Percentiles rank a stretch among this genome's conserved stretches.
These are phyloP conservation scores for Grammomys surdaster DNA, from an alignment of 2,113 vertebrate species.

Conservation along the genomic window DNA sequence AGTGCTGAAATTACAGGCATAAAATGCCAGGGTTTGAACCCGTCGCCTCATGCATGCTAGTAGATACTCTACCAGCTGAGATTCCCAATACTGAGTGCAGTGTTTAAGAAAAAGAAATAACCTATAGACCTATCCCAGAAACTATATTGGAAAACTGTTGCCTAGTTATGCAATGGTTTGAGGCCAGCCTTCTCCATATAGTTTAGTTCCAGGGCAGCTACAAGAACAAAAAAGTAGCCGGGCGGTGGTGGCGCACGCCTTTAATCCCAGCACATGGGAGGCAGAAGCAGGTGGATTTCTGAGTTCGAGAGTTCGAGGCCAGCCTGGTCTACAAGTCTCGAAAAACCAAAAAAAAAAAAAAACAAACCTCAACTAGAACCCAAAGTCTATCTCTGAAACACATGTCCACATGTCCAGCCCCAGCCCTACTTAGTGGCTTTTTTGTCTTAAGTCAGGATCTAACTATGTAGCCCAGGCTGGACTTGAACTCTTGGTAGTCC, in stretches of 20 bases:
- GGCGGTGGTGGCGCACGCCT: too few species aligned
- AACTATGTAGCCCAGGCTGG: too few species aligned
- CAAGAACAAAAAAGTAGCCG: neutral
- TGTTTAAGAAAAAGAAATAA: neutral
- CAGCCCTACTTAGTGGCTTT: too few species aligned
- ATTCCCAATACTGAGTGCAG: neutral
- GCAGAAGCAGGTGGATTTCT: too few species aligned
- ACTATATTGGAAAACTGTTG: neutral
- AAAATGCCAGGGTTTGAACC: neutral
- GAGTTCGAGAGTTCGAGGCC: neutral
- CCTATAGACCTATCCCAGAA: neutral
- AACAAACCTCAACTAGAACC: too few species aligned
- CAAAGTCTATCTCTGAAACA: too few species aligned
- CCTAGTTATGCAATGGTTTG: neutral
- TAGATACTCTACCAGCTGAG: neutral
- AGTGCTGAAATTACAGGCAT: neutral
- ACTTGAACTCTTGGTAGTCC: too few species aligned
- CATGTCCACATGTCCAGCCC: too few species aligned
- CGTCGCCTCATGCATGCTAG: neutral
- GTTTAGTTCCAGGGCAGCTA: neutral
- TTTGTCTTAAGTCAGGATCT: too few species aligned
- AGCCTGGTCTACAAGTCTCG: neutral
- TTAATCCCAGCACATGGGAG: too few species aligned
- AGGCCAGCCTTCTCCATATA: neutral
- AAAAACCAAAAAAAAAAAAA: too few species aligned